A percentile compares a stretch with the other conserved stretches of the same genome.
Conservation (phyloP, 2,888 invertebrate genomes). For the Euphydryas editha region DNA sequence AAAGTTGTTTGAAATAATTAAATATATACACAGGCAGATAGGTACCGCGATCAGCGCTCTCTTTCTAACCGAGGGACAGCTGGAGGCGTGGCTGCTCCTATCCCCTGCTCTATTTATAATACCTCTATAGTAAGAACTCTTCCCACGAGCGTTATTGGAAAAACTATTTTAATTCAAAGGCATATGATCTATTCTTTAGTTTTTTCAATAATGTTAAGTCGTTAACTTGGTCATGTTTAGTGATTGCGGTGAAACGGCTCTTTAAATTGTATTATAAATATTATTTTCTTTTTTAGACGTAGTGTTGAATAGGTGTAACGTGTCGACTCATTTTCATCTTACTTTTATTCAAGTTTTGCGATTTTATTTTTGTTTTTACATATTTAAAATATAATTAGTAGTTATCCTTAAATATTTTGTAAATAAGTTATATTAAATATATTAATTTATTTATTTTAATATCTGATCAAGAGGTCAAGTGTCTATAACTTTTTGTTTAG, state of each 20-base stretch:
- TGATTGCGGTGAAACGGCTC: slow-evolving; percentile 14
- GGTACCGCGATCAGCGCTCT: no score
- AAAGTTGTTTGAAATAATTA: no score
- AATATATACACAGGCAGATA: no score
- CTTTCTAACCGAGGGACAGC: no score
- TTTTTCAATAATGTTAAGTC: slow-evolving; percentile 26
- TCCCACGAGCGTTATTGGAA: slow-evolving; percentile 44
- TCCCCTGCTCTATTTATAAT: no score
- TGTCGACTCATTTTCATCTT: slow-evolving; percentile 31
- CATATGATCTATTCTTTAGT: slow-evolving; percentile 30
- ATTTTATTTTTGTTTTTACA: not conserved
- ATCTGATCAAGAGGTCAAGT: no score
- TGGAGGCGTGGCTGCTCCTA: no score
- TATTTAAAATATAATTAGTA: not conserved
- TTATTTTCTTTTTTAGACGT: slow-evolving; percentile 25
- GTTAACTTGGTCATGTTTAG: slow-evolving; percentile 17
- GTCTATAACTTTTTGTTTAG: no score
- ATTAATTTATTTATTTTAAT: no score
- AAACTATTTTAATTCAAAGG: slow-evolving; percentile 21
- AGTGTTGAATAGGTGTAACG: slow-evolving; percentile 27
- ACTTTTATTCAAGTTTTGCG: not conserved
- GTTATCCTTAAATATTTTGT: no score
- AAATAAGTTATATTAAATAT: no score
- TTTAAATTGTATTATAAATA: slow-evolving; percentile 22
- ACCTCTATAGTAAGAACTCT: slow-evolving; percentile 45